Evolutionary conservation across 2,888 invertebrate species (phyloP).

Genomic region (Norana najaformis): DNA sequence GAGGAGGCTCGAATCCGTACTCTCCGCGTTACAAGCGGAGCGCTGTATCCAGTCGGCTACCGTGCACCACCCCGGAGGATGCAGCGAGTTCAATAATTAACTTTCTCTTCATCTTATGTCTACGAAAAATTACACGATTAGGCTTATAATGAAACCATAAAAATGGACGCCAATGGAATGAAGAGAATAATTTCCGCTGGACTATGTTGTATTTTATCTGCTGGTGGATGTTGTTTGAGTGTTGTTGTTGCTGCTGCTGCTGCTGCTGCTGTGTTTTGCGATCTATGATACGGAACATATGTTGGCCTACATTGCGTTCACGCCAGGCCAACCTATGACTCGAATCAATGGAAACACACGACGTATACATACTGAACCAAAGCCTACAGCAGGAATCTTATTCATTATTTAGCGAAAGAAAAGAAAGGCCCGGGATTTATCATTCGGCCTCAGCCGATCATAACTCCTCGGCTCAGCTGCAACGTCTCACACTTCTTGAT

Average conservation of each 20-base stretch:
- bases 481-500: too few relatives aligned
- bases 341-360: background rate
- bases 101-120: background rate
- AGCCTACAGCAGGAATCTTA: background rate
- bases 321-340: background rate
- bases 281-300: background rate
- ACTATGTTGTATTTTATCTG: background rate
- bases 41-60: too few relatives aligned
- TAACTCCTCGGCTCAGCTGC: background rate
- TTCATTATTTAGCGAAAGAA: background rate
- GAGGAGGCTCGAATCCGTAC: too few relatives aligned
- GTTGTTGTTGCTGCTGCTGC: background rate
- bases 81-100: slow-evolving; percentile 5
- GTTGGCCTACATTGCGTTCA: background rate
- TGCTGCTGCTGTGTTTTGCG: background rate
- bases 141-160: background rate
- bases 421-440: background rate
- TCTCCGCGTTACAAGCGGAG: too few relatives aligned
- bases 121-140: background rate
- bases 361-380: background rate
- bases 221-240: background rate
- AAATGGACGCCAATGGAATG: background rate
- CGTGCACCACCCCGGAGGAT: background rate
- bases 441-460: background rate
- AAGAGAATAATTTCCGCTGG: background rate